Conservation (phyloP, 2,797 vertebrate genomes). For the Tolypeutes matacus region DNA sequence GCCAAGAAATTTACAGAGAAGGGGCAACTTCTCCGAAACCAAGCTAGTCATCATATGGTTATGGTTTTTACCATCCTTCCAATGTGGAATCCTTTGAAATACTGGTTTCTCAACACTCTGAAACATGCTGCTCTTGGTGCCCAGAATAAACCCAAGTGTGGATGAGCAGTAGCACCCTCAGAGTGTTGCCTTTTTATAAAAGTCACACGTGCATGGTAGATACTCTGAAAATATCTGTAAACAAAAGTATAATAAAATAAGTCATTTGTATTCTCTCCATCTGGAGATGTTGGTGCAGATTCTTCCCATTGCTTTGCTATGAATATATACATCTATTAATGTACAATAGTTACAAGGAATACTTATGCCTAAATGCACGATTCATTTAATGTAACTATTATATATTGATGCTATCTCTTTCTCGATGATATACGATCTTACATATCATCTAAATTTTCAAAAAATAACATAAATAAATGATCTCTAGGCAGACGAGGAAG, state of each 20-base stretch:
- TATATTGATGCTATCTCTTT: background rate
- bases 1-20: conserved; percentile 24
- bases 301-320: background rate
- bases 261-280: background rate
- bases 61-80: background rate
- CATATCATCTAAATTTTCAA: background rate
- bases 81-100: background rate
- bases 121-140: background rate
- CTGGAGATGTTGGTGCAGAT: background rate
- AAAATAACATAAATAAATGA: conserved; percentile 6
- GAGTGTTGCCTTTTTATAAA: conserved; percentile 34
- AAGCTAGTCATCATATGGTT: background rate
- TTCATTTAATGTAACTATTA: conserved; percentile 28
- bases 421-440: background rate
- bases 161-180: background rate
- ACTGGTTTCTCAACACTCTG: conserved; percentile 8
- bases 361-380: background rate
- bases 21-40: background rate
- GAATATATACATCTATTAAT: background rate
- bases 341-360: conserved; percentile 9
- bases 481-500: background rate
- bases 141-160: background rate
- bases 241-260: background rate
- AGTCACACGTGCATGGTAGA: background rate
- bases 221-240: background rate